Percentiles rank a stretch among this genome's conserved stretches.
Evolutionary conservation across 2,797 vertebrate genomes (phyloP).

Genomic region (Cheirogaleus major): DNA sequence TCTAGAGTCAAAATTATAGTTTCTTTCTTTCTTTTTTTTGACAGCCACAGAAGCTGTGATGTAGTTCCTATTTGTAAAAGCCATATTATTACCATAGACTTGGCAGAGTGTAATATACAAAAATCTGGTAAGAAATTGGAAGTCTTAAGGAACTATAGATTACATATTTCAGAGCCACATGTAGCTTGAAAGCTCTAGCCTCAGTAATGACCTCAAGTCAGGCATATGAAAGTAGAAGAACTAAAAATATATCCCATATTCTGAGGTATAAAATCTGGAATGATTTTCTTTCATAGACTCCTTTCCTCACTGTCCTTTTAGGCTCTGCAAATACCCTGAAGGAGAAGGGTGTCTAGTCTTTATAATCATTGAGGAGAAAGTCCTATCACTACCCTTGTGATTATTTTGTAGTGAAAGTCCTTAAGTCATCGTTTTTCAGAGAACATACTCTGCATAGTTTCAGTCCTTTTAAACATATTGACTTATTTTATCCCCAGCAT

Average conservation of each 20-base stretch:
- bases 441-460: conserved; percentile 26
- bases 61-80: conserved; percentile 38
- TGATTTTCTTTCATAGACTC: conserved; percentile 29
- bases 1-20: conserved; percentile 45
- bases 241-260: conserved; percentile 24
- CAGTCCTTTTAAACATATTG: background rate
- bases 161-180: background rate
- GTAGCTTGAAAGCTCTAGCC: background rate
- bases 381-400: background rate
- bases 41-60: background rate
- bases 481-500: background rate
- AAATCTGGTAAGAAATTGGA: conserved; percentile 21
- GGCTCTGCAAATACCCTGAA: background rate
- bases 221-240: conserved; percentile 18
- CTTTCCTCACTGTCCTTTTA: conserved; percentile 3
- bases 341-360: background rate
- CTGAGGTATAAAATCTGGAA: conserved; percentile 26
- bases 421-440: conserved; percentile 14
- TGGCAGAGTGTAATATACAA: background rate
- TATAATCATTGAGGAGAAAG: background rate
- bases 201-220: conserved; percentile 5
- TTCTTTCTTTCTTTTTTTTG: background rate
- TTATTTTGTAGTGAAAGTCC: background rate
- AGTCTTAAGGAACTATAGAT: conserved; percentile 4
- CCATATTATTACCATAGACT: conserved; percentile 20